phyloP scores from a whole-genome alignment of 2,888 invertebrate genomes.

The Tolmerus cingulatus region DNA sequence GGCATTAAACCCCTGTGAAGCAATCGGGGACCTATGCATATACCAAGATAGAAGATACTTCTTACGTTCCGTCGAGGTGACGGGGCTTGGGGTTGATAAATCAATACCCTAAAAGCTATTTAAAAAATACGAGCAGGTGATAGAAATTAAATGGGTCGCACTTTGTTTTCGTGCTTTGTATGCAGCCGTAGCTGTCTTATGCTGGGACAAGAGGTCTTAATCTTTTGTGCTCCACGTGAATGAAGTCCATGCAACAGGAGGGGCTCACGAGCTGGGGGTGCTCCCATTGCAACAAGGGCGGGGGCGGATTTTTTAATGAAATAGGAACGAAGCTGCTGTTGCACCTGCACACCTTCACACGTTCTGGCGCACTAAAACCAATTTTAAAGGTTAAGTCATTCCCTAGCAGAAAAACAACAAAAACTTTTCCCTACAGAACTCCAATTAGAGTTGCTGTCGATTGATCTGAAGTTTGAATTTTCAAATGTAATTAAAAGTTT shows the following conservation, averaged over 20 bases:
- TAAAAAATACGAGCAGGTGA: background rate
- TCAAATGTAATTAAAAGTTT: background rate
- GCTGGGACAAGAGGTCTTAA: background rate
- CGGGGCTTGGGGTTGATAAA: background rate
- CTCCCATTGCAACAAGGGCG: background rate
- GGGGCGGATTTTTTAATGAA: background rate
- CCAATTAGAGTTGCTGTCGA: background rate
- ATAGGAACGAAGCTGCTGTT: background rate
- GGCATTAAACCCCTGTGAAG: constrained; percentile 7
- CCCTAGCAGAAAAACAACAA: background rate
- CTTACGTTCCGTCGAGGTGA: background rate
- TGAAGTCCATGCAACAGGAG: background rate
- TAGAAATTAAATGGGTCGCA: constrained; percentile 5
- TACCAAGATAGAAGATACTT: background rate
- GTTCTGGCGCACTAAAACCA: background rate
- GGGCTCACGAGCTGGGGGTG: background rate
- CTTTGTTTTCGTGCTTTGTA: background rate
- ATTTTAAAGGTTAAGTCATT: background rate
- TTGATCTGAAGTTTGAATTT: background rate
- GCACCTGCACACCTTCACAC: background rate
- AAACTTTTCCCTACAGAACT: background rate
- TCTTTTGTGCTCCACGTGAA: background rate
- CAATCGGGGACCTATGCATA: background rate
- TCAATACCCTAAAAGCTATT: constrained; percentile 16
- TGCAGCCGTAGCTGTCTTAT: background rate